Base-by-base conservation (phyloP, 2,888 invertebrate species). In the Hyposoter didymator region DNA sequence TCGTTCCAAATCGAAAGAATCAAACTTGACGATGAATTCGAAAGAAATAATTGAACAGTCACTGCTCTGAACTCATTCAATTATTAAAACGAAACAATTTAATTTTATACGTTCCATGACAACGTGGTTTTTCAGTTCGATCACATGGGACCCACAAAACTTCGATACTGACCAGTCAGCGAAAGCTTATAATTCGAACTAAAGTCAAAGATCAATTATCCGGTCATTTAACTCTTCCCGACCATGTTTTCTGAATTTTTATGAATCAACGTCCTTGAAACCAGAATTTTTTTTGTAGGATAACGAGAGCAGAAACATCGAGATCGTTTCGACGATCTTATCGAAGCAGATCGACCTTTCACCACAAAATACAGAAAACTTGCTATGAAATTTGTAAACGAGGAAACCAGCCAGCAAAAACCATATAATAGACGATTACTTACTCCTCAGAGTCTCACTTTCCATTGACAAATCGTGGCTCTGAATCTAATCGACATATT, bases 131-230 rank as follows among this genome's bases (percentile, higher is more conserved):
- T 14, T 28, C 8, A n/a, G 10, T 35, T 35, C 19, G 39, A 67
- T 4, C n/a, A 43, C 8, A 19, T 10, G 3, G 19, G 12, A 43
- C 43, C 12, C 8, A 66, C 19, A 3, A 67, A 67, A 67, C 19
- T 39, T 12, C 12, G 6, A 67, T 14, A 69, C 17, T 35, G 47
- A 47, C 67, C 52, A 43, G 8, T 19, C 45, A 22, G 28, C 19
- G 28, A 39, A 49, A 73, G 59, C 47, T 47, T 43, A n/a, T n/a
- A 69, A 19, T 67, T 66, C 76, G 76, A 47, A 32, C 45, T 35
- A 19, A 67, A 49, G 84, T 84, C 84, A 78, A 81, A 84, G 84
- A 84, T 84, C 84, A 81, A 84, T 84, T 72, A 76, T 80, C 80
- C 76, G 43, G 49, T 22, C 52, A 72, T 76, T 73, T 67, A 66